These are phyloP conservation scores for Acleris laterana DNA, from an alignment of 2,888 invertebrate species.

Conservation along the genomic window DNA sequence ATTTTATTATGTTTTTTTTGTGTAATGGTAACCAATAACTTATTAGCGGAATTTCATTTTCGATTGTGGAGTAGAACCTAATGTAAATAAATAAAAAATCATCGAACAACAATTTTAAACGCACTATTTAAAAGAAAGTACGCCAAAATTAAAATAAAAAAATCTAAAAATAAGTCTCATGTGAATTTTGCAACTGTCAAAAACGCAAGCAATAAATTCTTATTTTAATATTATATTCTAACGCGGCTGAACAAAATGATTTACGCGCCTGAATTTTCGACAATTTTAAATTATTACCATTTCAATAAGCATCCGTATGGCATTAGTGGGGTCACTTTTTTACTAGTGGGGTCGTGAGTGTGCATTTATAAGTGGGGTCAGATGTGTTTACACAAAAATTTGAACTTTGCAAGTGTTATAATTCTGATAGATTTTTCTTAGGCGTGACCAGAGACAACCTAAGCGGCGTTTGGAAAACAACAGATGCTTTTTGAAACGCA, in stretches of 20 bases:
- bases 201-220: background rate
- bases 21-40: slow-evolving; percentile 34
- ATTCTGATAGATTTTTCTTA: background rate
- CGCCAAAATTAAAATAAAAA: background rate
- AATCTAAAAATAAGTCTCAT: background rate
- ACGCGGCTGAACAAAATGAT: background rate
- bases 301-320: slow-evolving; percentile 17
- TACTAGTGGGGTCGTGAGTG: background rate
- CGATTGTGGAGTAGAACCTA: slow-evolving; percentile 20
- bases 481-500: slow-evolving; percentile 29
- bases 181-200: background rate
- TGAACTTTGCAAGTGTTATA: background rate
- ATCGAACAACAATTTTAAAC: slow-evolving; percentile 8
- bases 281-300: slow-evolving; percentile 1
- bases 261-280: background rate
- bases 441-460: too few relatives aligned
- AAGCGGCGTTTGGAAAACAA: background rate
- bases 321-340: background rate
- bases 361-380: background rate
- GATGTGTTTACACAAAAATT: background rate
- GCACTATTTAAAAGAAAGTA: slow-evolving; percentile 19
- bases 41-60: slow-evolving; percentile 5
- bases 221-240: too few relatives aligned
- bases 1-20: slow-evolving; percentile 13
- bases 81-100: slow-evolving; percentile 23